Conservation (phyloP, 2,888 invertebrate species). For the Pilophorus perplexus region DNA sequence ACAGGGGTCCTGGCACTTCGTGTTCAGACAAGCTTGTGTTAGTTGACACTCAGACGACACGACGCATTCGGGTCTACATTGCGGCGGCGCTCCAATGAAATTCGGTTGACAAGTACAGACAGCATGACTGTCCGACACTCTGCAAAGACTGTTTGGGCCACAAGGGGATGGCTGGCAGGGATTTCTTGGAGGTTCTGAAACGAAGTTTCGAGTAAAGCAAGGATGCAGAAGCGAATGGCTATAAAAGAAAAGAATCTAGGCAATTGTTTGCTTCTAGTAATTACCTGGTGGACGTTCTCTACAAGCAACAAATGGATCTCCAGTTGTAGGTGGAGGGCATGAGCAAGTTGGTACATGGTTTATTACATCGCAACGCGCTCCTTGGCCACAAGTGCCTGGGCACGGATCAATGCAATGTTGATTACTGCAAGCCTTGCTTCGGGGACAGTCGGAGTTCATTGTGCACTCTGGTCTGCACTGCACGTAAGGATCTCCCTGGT, state of each 20-base stretch:
- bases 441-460: slow-evolving; percentile 68
- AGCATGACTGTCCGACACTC: slow-evolving; percentile 60
- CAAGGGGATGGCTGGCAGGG: slow-evolving; percentile 77
- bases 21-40: slow-evolving; percentile 64
- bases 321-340: slow-evolving; percentile 58
- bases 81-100: slow-evolving; percentile 67
- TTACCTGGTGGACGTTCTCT: slow-evolving; percentile 41
- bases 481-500: slow-evolving; percentile 58
- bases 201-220: too few relatives aligned
- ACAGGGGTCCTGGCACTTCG: slow-evolving; percentile 64
- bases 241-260: too few relatives aligned
- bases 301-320: slow-evolving; percentile 61
- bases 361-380: slow-evolving; percentile 59
- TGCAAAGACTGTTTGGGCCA: slow-evolving; percentile 69
- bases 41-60: slow-evolving; percentile 65
- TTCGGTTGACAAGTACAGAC: slow-evolving; percentile 70
- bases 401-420: slow-evolving; percentile 72
- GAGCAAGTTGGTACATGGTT: slow-evolving; percentile 61
- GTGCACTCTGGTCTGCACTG: slow-evolving; percentile 73
- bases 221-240: too few relatives aligned
- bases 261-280: too few relatives aligned
- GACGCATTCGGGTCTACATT: slow-evolving; percentile 64
- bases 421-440: slow-evolving; percentile 69
- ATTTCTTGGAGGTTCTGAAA: slow-evolving; percentile 54
- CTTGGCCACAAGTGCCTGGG: slow-evolving; percentile 58